Evolutionary conservation across 2,888 invertebrate genomes (phyloP), one percentile per base, ranked within the genome.

Genomic region (Eupithecia tripunctaria): DNA sequence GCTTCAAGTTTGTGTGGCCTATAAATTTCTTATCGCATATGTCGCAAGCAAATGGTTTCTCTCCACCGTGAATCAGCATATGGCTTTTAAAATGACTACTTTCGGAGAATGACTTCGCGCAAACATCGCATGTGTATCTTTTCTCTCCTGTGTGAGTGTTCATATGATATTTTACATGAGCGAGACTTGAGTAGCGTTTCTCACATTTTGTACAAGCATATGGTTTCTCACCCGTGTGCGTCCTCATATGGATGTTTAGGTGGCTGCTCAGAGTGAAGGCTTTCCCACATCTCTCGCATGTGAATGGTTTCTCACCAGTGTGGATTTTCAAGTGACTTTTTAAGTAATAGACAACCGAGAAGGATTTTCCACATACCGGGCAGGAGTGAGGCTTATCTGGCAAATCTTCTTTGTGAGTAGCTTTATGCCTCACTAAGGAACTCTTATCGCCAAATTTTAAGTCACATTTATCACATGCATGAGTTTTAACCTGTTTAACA

Each of bases 271-370:
- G 67, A 10, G 74, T 75, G 32, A 75, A 75, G 1, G 74, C 69
- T 67, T 75, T 75, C 0, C 72, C 69, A 38, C 74, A 75, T 41
- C 64, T 56, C 38, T 75, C 69, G 29, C 74, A 75, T 1, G 69
- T 67, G 41, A 38, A 75, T 14, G 72, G 69, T 18, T 67, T 75
- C 36, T 70, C 72, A 0, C 74, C 74, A 15, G 59, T 72, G 63
- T 75, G 74, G 15, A 75, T 64, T 64, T 72, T 75, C 59, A 75
- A 64, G 41, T 75, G 74, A 59, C 71, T 72, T 67, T 75, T 75
- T n/a, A 75, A 27, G 38, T 75, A 75, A 47, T 71, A 75, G 12
- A 72, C 67, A 29, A 75, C 70, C 4, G 74, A 75, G 47, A 75
- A 75, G 1, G 69, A 64, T 41, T 75, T 75, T 0, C 51, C 25